Conservation (phyloP, 2,797 vertebrate genomes). For the Odontamblyopus lacepedii region DNA sequence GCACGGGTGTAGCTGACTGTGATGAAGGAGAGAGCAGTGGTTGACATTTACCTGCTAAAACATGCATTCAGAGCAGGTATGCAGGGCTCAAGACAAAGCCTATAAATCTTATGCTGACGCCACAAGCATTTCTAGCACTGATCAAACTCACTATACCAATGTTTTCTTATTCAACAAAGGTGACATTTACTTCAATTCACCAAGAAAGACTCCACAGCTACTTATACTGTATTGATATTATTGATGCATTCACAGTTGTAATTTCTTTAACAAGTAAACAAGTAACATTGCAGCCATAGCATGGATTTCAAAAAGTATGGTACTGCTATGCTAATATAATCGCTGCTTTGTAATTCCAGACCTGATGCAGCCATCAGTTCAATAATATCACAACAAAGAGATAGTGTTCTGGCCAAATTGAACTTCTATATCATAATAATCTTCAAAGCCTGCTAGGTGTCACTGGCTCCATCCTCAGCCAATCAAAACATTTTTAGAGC, state of each 20-base stretch:
- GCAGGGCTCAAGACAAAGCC: slow-evolving; percentile 22
- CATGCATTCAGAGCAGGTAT: slow-evolving; percentile 16
- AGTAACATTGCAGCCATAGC: not conserved
- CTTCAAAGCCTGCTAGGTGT: no score
- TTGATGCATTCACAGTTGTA: not conserved
- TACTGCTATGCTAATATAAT: no score
- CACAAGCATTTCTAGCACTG: slow-evolving; percentile 1
- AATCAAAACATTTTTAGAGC: no score
- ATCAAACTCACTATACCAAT: slow-evolving; percentile 1
- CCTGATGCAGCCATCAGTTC: no score
- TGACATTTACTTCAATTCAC: slow-evolving; percentile 17
- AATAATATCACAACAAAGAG: no score
- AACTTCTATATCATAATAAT: no score
- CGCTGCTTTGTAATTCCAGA: no score
- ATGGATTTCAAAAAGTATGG: no score
- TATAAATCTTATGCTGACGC: slow-evolving; percentile 17
- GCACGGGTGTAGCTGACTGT: slow-evolving; percentile 24
- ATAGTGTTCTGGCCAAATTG: no score
- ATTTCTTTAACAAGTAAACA: not conserved
- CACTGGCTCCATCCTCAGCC: no score
- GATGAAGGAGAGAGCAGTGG: slow-evolving; percentile 8
- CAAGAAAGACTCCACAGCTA: not conserved
- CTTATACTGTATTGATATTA: not conserved
- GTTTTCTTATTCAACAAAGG: slow-evolving; percentile 1
- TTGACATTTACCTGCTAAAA: slow-evolving; percentile 33